Evolutionary conservation across 2,888 invertebrate species (phyloP), one percentile per base, ranked within the genome.

Genomic region (Esperia sulphurella): DNA sequence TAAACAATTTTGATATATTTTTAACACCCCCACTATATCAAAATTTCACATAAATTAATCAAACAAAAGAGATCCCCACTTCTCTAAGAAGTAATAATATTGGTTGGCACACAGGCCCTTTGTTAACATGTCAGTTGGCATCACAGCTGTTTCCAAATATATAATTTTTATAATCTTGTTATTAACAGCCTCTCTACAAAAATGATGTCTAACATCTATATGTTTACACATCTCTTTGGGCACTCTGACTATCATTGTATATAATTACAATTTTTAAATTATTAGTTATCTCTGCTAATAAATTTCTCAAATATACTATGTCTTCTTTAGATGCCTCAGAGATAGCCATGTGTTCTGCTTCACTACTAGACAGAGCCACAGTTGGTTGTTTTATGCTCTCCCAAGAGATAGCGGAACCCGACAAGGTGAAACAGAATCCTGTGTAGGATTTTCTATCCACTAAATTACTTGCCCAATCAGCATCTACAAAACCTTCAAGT

Each of bases 401-500:
- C 43, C 43, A 43, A 13, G 31, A 43, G 1, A 14, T 8, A 28
- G 29, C 12, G 6, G 41, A 29, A 4, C 10, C 41, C 41, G 8
- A 41, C 4, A 40, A 28, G 1, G 1, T 41, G 8, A 41, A 41
- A 4, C 9, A 14, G 29, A 12, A 41, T 1, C 41, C 41, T 6
- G 41, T 41, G n/a, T 41, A 41, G 2, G 41, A 41, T 3, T 13
- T 6, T 4, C 41, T 9, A 13, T 41, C 41, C n/a, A 43, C 12
- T 21, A 9, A 1, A 29, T 40, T 40, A 33, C 13, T 41, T 28
- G 39, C 53, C 50, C 52, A 54, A 46, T 52, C 54, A 31, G 49
- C 54, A 52, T 48, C 51, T 10, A 35, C 49, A 48, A 14, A 54
- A 29, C 49, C 52, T 38, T 31, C 14, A 6, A 54, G 5, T 33